phyloP scores from a whole-genome alignment of 2,113 vertebrate genomes.

The Chionis minor region DNA sequence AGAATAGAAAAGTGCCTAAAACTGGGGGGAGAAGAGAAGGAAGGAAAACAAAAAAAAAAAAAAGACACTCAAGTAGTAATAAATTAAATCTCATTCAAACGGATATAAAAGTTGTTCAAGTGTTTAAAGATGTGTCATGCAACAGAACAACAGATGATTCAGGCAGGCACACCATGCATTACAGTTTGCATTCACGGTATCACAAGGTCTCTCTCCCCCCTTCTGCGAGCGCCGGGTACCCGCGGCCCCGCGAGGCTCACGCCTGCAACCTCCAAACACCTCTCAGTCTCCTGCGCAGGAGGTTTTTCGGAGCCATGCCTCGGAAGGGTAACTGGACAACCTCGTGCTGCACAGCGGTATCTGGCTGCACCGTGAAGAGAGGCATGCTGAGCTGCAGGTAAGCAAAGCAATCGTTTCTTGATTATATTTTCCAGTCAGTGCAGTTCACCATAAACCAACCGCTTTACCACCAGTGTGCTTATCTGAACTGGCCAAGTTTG shows the following conservation, averaged over 20 bases:
- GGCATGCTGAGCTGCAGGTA: slow-evolving; percentile 56
- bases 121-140: slow-evolving; percentile 89
- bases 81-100: slow-evolving; percentile 87
- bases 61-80: slow-evolving; percentile 84
- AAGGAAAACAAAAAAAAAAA: not conserved
- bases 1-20: slow-evolving; percentile 80
- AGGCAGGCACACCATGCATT: slow-evolving; percentile 83
- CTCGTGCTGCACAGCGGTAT: slow-evolving; percentile 35
- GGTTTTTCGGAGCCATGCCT: slow-evolving; percentile 19
- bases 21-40: not conserved
- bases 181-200: slow-evolving; percentile 69
- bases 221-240: slow-evolving; percentile 41
- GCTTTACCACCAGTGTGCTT: slow-evolving; percentile 64
- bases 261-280: not conserved
- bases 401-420: slow-evolving; percentile 75
- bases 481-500: slow-evolving; percentile 74
- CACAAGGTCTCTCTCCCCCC: slow-evolving; percentile 34
- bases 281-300: slow-evolving; percentile 2
- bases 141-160: slow-evolving; percentile 79
- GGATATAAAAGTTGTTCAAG: slow-evolving; percentile 90
- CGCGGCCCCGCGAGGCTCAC: slow-evolving; percentile 2
- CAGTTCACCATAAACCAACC: slow-evolving; percentile 10
- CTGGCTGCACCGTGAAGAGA: slow-evolving; percentile 11
- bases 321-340: not conserved
- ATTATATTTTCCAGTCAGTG: slow-evolving; percentile 56